Conservation (phyloP, 1,140 invertebrate genomes). For the Microplitis demolitor region DNA sequence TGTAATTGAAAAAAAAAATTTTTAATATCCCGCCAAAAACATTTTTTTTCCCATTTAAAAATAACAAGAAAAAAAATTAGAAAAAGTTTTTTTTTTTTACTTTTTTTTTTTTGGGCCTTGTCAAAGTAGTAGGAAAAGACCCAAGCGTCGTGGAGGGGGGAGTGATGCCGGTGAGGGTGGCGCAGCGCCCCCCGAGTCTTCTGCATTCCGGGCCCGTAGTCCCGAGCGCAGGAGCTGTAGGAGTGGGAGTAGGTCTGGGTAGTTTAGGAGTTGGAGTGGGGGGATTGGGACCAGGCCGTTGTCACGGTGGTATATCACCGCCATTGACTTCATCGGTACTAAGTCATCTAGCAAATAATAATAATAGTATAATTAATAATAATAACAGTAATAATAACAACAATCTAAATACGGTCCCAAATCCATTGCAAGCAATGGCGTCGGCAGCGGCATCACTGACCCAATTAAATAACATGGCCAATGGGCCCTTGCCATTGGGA, state of each 20-base stretch:
- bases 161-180: constrained; percentile 63
- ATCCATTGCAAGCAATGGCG: constrained; percentile 58
- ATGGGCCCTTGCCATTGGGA: constrained; percentile 53
- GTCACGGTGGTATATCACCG: constrained; percentile 56
- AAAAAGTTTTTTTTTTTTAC: background rate
- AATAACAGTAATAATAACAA: constrained; percentile 12
- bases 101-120: background rate
- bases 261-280: too few species aligned
- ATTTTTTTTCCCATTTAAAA: background rate
- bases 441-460: constrained; percentile 56
- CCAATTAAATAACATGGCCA: constrained; percentile 59
- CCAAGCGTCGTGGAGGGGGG: constrained; percentile 59
- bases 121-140: constrained; percentile 36
- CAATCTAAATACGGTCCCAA: constrained; percentile 36
- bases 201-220: constrained; percentile 58
- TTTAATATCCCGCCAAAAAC: background rate
- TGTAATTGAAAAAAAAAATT: too few species aligned
- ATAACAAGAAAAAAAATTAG: constrained; percentile 1
- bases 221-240: constrained; percentile 46
- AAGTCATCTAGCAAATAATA: constrained; percentile 25
- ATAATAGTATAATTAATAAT: constrained; percentile 19
- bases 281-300: constrained; percentile 45
- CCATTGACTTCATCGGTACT: constrained; percentile 47
- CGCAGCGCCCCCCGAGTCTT: constrained; percentile 61
- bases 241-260: too few species aligned